Evolutionary conservation across 2,113 vertebrate species (phyloP).

Genomic region (Chaetura pelagica): DNA sequence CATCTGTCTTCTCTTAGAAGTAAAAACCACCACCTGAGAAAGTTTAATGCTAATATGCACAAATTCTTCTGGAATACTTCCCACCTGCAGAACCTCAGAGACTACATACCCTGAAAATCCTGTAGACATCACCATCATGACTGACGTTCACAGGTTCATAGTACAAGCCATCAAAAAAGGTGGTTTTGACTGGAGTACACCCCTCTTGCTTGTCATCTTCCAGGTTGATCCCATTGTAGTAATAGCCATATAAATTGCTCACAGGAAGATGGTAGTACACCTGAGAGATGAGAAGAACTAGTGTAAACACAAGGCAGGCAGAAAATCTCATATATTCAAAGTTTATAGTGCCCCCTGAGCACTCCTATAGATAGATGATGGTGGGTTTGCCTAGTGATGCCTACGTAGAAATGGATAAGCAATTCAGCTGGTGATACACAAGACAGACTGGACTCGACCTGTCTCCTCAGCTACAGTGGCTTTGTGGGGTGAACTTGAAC

Average conservation of each 20-base stretch:
- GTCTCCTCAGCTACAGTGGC: neutral
- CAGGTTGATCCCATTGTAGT: slow-evolving; percentile 61
- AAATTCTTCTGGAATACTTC: neutral
- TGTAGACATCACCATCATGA: slow-evolving; percentile 65
- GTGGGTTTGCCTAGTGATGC: neutral
- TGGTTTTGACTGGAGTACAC: slow-evolving; percentile 59
- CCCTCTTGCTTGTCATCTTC: slow-evolving; percentile 41
- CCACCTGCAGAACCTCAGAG: neutral
- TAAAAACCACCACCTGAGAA: neutral
- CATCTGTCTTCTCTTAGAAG: neutral
- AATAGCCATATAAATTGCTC: slow-evolving; percentile 53
- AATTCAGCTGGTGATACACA: neutral
- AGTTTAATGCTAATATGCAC: neutral
- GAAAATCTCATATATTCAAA: neutral
- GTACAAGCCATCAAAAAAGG: slow-evolving; percentile 75
- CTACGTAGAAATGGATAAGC: neutral
- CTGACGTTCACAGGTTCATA: slow-evolving; percentile 68
- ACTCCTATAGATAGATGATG: neutral
- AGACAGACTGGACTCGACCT: neutral
- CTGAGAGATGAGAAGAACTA: slow-evolving; percentile 28
- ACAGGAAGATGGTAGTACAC: slow-evolving; percentile 47
- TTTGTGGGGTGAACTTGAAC: neutral
- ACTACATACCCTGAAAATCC: slow-evolving; percentile 65
- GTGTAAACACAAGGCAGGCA: neutral
- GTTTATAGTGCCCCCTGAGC: neutral